Percentiles rank a stretch among this genome's conserved stretches.
Evolutionary conservation across 1,140 invertebrate genomes (phyloP).

Genomic region (Zaprionus vittiger): DNA sequence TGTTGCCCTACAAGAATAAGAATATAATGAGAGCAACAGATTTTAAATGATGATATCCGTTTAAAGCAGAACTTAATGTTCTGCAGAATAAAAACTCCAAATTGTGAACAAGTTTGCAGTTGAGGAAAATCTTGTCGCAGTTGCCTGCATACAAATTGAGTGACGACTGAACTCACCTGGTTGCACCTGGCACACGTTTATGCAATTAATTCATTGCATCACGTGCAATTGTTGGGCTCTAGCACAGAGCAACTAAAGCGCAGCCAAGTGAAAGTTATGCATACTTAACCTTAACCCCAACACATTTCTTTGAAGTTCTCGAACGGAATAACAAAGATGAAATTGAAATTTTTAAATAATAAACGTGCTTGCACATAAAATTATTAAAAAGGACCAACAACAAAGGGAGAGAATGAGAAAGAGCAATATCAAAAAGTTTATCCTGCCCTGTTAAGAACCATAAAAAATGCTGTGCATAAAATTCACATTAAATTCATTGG

Average conservation of each 20-base stretch:
- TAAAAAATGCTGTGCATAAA: constrained; percentile 38
- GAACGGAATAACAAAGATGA: not conserved
- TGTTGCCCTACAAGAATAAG: constrained; percentile 16
- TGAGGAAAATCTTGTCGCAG: not conserved
- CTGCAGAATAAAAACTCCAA: not conserved
- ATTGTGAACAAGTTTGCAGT: not conserved
- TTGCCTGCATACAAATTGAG: constrained; percentile 26
- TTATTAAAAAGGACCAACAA: constrained; percentile 2
- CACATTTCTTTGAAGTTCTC: constrained; percentile 25
- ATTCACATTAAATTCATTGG: constrained; percentile 21
- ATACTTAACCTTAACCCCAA: constrained; percentile 5
- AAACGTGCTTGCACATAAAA: constrained; percentile 25
- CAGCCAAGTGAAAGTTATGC: constrained; percentile 23
- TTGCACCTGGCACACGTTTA: not conserved
- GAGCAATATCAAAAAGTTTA: not conserved
- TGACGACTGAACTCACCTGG: not conserved
- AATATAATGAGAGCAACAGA: constrained; percentile 22
- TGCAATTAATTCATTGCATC: constrained; percentile 1
- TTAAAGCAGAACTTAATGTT: constrained; percentile 1
- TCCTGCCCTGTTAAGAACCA: not conserved
- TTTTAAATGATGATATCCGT: constrained; percentile 9
- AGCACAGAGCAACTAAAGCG: constrained; percentile 13
- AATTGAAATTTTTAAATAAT: constrained; percentile 21
- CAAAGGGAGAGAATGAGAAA: not conserved
- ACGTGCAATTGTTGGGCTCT: not conserved